Percentiles rank a stretch among this genome's conserved stretches.
phyloP scores from a whole-genome alignment of 2,888 invertebrate genomes.

The Fragum fragum region DNA sequence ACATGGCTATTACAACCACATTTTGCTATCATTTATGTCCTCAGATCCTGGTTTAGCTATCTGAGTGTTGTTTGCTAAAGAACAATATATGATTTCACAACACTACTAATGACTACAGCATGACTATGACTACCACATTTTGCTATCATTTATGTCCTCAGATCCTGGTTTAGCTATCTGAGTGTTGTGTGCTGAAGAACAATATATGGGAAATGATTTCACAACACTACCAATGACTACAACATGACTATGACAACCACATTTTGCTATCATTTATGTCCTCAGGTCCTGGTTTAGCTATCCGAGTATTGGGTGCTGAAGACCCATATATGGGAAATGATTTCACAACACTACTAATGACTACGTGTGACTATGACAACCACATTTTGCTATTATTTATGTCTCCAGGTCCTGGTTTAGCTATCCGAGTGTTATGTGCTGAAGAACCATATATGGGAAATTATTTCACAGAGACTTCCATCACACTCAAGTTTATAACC shows the following conservation, averaged over 20 bases:
- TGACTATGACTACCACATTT: too few relatives aligned
- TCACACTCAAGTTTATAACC: constrained; percentile 95
- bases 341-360: too few relatives aligned
- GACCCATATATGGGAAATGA: constrained; percentile 98
- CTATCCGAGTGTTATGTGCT: constrained; percentile 98
- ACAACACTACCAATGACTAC: too few relatives aligned
- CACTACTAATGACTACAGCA: too few relatives aligned
- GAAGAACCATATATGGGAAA: constrained; percentile 97
- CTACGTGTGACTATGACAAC: too few relatives aligned
- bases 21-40: too few relatives aligned
- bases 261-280: too few relatives aligned
- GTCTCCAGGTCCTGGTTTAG: constrained; percentile 94
- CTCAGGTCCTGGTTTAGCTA: constrained; percentile 97
- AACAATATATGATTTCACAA: constrained; percentile 97
- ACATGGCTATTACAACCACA: too few relatives aligned
- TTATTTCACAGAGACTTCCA: constrained; percentile 96
- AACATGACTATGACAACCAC: too few relatives aligned
- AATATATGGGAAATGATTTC: constrained; percentile 97
- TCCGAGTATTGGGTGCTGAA: constrained; percentile 97
- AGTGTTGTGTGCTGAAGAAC: constrained; percentile 97
- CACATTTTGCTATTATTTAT: not conserved
- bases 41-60: constrained; percentile 98
- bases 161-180: constrained; percentile 98
- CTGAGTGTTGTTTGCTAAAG: constrained; percentile 97
- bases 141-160: too few relatives aligned